phyloP scores from a whole-genome alignment of 2,888 invertebrate genomes.

The Brachyopa scutellaris region DNA sequence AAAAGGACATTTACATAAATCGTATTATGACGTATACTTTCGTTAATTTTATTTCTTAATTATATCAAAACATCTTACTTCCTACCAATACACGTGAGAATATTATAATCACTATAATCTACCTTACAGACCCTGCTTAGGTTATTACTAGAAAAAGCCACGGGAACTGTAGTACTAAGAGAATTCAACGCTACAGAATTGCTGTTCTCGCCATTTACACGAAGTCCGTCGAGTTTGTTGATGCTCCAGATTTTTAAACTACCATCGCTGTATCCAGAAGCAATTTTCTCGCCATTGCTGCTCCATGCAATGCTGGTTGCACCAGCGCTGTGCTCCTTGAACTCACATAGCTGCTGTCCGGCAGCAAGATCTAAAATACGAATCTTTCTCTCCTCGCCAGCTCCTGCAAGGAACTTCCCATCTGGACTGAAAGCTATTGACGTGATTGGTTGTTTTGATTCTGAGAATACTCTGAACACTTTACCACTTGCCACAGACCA shows the following conservation, averaged over 20 bases:
- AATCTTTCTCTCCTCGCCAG: conserved; percentile 87
- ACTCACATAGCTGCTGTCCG: conserved; percentile 84
- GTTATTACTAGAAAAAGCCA: conserved; percentile 30
- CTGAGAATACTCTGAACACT: conserved; percentile 90
- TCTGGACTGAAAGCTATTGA: conserved; percentile 92
- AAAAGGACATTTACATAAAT: too few relatives aligned
- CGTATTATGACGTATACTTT: too few relatives aligned
- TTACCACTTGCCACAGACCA: conserved; percentile 94
- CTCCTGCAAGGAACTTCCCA: conserved; percentile 92
- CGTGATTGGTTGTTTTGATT: conserved; percentile 89
- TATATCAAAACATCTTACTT: conserved; percentile 24
- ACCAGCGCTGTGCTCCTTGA: conserved; percentile 84
- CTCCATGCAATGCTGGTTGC: conserved; percentile 85
- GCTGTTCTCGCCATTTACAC: conserved; percentile 17
- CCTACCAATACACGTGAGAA: conserved; percentile 62
- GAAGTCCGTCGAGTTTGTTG: conserved; percentile 74
- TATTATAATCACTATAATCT: conserved; percentile 51
- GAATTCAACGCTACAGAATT: conserved; percentile 3
- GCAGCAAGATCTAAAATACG: conserved; percentile 87
- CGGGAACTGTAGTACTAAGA: background rate
- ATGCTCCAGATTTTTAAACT: conserved; percentile 86
- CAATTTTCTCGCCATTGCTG: conserved; percentile 84
- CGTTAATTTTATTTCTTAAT: background rate
- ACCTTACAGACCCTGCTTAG: conserved; percentile 52
- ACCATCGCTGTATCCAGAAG: conserved; percentile 87